phyloP scores from a whole-genome alignment of 2,888 invertebrate genomes.

The Pseudanteris insignis region DNA sequence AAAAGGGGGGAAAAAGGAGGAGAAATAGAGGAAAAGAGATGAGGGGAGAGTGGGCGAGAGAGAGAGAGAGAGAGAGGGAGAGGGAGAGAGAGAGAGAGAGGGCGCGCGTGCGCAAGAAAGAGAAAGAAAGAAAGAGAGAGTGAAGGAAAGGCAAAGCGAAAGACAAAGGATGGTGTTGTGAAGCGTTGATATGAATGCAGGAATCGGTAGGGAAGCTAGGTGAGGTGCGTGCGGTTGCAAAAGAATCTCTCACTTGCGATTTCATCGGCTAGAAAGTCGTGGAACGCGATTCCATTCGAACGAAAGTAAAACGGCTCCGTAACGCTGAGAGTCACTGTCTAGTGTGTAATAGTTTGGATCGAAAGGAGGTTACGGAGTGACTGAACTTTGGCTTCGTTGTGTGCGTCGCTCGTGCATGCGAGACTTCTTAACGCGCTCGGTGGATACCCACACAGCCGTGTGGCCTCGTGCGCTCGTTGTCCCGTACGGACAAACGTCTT shows the following conservation, averaged over 20 bases:
- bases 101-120: too few species aligned
- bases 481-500: neutral
- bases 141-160: too few species aligned
- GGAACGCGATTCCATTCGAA: slow-evolving; percentile 48
- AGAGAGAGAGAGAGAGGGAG: too few species aligned
- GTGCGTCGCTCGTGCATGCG: slow-evolving; percentile 50
- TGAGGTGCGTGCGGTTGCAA: slow-evolving; percentile 36
- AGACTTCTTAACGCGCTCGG: slow-evolving; percentile 41
- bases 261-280: slow-evolving; percentile 46
- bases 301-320: slow-evolving; percentile 55
- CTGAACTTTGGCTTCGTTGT: slow-evolving; percentile 62
- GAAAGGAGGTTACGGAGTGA: slow-evolving; percentile 67
- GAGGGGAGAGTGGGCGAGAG: too few species aligned
- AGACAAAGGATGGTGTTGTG: too few species aligned
- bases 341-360: slow-evolving; percentile 67
- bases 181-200: slow-evolving; percentile 18
- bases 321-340: slow-evolving; percentile 60
- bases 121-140: too few species aligned
- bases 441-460: slow-evolving; percentile 15
- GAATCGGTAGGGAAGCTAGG: slow-evolving; percentile 16
- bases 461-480: slow-evolving; percentile 8
- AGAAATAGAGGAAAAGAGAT: too few species aligned
- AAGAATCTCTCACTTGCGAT: slow-evolving; percentile 45
- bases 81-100: too few species aligned
- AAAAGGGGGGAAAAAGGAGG: too few species aligned